A percentile compares a stretch with the other conserved stretches of the same genome.
phyloP scores from a whole-genome alignment of 1,140 invertebrate genomes.

The Luehdorfia chinensis region DNA sequence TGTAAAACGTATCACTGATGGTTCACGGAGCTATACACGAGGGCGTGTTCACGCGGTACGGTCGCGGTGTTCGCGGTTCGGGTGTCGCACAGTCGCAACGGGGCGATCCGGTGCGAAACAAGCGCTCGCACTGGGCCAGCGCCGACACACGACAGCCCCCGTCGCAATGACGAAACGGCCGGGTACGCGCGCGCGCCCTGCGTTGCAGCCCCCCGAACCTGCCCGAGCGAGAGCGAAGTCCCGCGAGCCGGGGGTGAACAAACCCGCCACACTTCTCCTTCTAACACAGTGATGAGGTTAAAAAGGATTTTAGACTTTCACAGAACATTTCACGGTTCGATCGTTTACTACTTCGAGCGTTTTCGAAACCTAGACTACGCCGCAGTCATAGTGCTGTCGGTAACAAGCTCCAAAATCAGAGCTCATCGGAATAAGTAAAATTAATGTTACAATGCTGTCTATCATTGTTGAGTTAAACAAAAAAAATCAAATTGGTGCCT shows the following conservation, averaged over 20 bases:
- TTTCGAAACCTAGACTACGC: conserved; percentile 29
- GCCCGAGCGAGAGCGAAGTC: conserved; percentile 48
- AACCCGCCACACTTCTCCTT: conserved; percentile 70
- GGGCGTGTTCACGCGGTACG: conserved; percentile 42
- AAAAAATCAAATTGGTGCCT: background rate
- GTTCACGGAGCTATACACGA: conserved; percentile 33
- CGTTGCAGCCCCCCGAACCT: conserved; percentile 60
- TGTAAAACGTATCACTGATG: conserved; percentile 20
- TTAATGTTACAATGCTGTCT: background rate
- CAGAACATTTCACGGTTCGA: conserved; percentile 63
- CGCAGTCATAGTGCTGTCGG: background rate
- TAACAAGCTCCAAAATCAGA: too few species aligned
- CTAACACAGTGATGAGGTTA: conserved; percentile 69
- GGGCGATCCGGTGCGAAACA: conserved; percentile 55
- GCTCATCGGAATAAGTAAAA: background rate
- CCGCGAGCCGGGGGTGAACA: conserved; percentile 65
- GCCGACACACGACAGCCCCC: conserved; percentile 71
- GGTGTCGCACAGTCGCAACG: conserved; percentile 38
- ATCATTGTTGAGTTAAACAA: background rate
- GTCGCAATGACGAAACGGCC: conserved; percentile 73
- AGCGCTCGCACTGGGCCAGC: too few species aligned
- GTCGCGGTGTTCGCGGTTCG: conserved; percentile 37
- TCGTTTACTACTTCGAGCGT: conserved; percentile 33
- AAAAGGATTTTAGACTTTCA: conserved; percentile 72
- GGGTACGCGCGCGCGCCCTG: conserved; percentile 70